phyloP scores from a whole-genome alignment of 2,113 vertebrate species.

The Cnemophilus loriae region DNA sequence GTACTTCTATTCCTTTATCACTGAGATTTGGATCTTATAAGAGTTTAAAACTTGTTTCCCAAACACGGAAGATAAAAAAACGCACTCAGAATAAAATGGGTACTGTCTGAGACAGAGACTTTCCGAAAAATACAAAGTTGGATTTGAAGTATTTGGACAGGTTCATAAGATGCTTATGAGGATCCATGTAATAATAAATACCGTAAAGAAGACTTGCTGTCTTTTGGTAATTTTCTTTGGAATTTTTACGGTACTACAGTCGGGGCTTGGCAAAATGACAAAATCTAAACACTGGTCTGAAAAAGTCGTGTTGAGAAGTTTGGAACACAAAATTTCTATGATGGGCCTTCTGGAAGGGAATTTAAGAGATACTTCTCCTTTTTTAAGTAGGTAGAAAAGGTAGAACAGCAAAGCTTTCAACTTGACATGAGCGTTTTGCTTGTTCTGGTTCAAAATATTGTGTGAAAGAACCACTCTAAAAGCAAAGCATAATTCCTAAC shows the following conservation, averaged over 20 bases:
- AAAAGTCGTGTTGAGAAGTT: background rate
- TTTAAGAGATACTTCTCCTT: background rate
- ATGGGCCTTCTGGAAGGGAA: background rate
- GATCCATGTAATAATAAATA: background rate
- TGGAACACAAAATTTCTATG: background rate
- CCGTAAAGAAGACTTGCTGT: background rate
- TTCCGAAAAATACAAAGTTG: background rate
- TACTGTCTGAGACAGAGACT: background rate
- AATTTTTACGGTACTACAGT: background rate
- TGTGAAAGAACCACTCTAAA: background rate
- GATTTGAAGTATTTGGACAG: background rate
- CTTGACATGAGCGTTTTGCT: background rate
- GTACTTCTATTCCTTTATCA: background rate
- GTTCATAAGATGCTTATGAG: background rate
- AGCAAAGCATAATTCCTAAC: background rate
- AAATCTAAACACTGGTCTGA: background rate
- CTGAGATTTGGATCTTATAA: background rate
- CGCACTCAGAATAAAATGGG: background rate
- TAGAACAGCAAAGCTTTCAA: background rate
- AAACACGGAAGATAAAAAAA: background rate
- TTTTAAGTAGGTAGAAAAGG: background rate
- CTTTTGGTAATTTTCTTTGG: background rate
- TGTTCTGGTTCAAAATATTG: background rate
- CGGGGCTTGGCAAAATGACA: background rate
- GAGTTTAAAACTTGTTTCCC: background rate